Evolutionary conservation across 2,797 vertebrate species (phyloP), one percentile per base, ranked within the genome.

Genomic region (Alosa sapidissima): DNA sequence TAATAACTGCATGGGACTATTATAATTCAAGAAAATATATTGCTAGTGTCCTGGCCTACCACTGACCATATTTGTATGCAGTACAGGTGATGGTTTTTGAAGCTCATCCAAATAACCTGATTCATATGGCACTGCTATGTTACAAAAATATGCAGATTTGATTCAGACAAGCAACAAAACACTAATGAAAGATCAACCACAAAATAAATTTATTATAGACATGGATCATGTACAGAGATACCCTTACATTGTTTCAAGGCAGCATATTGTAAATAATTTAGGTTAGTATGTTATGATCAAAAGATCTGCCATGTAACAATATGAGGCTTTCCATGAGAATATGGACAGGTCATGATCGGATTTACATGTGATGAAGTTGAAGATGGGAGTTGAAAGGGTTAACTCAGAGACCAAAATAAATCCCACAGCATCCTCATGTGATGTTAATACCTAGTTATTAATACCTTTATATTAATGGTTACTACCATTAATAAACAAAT

Each of bases 181-280:
- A 78, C 36, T 45, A 16, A 5, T 41, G 36, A 75, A 75, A 75
- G 72, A 78, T 78, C 72, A 78, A 78, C 72, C 72, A 78, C 72
- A 78, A 78, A 78, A 78, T 78, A 78, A 19, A 47, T 78, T 47
- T 78, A 78, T 78, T 78, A 75, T 75, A 45, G 72, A 78, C 72
- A 78, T 78, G 72, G 7, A 19, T 19, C 72, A 78, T 78, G 72
- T 78, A 78, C 72, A 78, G 36, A 21, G 19, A 36, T 72, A 45
- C 16, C 41, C 16, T 78, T 19, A 78, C 36, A 78, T 78, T 78
- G 72, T 78, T 78, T 78, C 41, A 78, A 78, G 41, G 41, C 41
- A 47, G 72, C 7, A 45, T 19, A 45, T 7, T 45, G 0, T 21
- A 19, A 21, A 47, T 78, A 7, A 21, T 72, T 36, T 36, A 47